Evolutionary conservation across 2,888 invertebrate genomes (phyloP), one percentile per base, ranked within the genome.

Genomic region (Leucophora obtusa): DNA sequence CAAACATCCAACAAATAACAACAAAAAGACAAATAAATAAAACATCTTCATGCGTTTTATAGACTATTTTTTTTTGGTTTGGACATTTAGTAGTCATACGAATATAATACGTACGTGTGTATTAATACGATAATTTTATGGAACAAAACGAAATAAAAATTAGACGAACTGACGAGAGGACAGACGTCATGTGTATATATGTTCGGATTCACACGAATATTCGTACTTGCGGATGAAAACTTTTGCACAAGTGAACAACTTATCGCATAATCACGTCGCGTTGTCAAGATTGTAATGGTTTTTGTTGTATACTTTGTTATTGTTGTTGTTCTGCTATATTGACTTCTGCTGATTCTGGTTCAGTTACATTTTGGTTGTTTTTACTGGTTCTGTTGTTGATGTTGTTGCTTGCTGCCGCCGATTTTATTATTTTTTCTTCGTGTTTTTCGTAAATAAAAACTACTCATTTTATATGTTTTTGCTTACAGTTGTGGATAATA

Each of bases 201-300:
- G 56, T n/a, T 62, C 28, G 63, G 10, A 38, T n/a, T 47, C n/a
- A n/a, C 63, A 38, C 63, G 11, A 68, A 62, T 79, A 66, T 17
- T 28, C 70, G 63, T 60, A 7, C 71, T 60, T 56, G 63, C 38
- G 68, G 11, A 66, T 73, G 66, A 68, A 69, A 72, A 60, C 60
- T 79, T 79, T 66, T 63, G 78, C 83, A 84, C 83, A 75, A 83
- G 81, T 84, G 82, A 85, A 85, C 84, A 85, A 85, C 84, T 86
- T 84, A 86, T 85, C 86, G 83, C 84, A 84, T 86, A 86, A 87
- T 87, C 87, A 85, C 85, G 79, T 83, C 84, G 86, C 82, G 85
- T 85, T 86, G 86, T 84, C 84, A 83, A 85, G 86, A 84, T 83
- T 82, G 79, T 71, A 78, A 70, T 62, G 68, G 66, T 70, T 59